Evolutionary conservation across 2,888 invertebrate genomes (phyloP).

Genomic region (Podabrus alpinus): DNA sequence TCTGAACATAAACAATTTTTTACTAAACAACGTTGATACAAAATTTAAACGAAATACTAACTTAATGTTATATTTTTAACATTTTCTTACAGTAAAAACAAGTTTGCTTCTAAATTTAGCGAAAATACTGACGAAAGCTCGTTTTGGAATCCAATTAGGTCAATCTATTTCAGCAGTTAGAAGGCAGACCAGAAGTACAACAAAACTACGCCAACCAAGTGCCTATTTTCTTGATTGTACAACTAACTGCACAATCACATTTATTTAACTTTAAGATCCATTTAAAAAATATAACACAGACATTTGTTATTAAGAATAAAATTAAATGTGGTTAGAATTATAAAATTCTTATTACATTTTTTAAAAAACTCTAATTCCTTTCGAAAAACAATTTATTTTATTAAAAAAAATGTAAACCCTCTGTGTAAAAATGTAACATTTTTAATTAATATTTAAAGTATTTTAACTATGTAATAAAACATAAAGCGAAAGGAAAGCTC

Average conservation of each 20-base stretch:
- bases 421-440: not conserved
- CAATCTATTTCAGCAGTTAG: conserved; percentile 29
- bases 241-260: conserved; percentile 30
- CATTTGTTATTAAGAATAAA: conserved; percentile 6
- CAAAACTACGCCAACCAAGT: conserved; percentile 26
- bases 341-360: not conserved
- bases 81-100: conserved; percentile 9
- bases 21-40: not conserved
- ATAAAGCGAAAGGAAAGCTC: not conserved
- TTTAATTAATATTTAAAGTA: not conserved
- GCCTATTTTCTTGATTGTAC: conserved; percentile 34
- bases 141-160: conserved; percentile 28
- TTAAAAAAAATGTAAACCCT: not conserved
- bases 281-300: conserved; percentile 1
- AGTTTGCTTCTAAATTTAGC: conserved; percentile 21
- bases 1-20: conserved; percentile 17
- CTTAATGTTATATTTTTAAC: not conserved
- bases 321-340: not conserved
- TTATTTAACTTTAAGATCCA: conserved; percentile 18
- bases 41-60: not conserved
- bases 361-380: not conserved
- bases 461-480: not conserved
- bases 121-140: conserved; percentile 24
- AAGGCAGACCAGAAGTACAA: conserved; percentile 18
- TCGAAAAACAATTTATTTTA: not conserved